phyloP scores from a whole-genome alignment of 2,797 vertebrate genomes.

The Gastrophryne carolinensis region DNA sequence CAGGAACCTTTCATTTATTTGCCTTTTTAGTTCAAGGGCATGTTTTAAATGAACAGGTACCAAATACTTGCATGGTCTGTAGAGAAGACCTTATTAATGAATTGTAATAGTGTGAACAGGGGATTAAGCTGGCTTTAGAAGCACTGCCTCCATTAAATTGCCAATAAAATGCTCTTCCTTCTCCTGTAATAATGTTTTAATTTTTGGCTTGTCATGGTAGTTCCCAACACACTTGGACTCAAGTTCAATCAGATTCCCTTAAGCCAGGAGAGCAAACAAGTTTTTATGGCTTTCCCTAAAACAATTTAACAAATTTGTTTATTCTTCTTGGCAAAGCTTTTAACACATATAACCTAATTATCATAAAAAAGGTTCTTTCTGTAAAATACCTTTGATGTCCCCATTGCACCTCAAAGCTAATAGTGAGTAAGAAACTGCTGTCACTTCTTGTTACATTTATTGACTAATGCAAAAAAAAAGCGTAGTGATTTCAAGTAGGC shows the following conservation, averaged over 20 bases:
- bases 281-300: conserved; percentile 64
- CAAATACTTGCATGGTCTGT: too few species aligned
- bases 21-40: too few species aligned
- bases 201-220: conserved; percentile 56
- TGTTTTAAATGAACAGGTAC: too few species aligned
- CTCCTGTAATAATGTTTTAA: not conserved
- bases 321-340: conserved; percentile 67
- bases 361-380: conserved; percentile 62
- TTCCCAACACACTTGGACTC: conserved; percentile 61
- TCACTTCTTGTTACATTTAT: conserved; percentile 4
- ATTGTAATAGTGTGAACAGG: too few species aligned
- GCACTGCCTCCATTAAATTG: not conserved
- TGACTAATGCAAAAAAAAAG: not conserved
- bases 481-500: too few species aligned
- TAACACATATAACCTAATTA: conserved; percentile 61
- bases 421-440: not conserved
- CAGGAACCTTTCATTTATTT: too few species aligned
- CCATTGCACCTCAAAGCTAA: conserved; percentile 14
- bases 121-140: too few species aligned
- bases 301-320: conserved; percentile 67
- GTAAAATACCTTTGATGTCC: conserved; percentile 46
- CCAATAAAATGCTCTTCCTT: not conserved
- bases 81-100: too few species aligned
- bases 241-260: conserved; percentile 65
- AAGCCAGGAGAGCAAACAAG: conserved; percentile 66